A percentile compares a stretch with the other conserved stretches of the same genome.
phyloP scores from a whole-genome alignment of 2,888 invertebrate genomes.

The Syritta pipiens region DNA sequence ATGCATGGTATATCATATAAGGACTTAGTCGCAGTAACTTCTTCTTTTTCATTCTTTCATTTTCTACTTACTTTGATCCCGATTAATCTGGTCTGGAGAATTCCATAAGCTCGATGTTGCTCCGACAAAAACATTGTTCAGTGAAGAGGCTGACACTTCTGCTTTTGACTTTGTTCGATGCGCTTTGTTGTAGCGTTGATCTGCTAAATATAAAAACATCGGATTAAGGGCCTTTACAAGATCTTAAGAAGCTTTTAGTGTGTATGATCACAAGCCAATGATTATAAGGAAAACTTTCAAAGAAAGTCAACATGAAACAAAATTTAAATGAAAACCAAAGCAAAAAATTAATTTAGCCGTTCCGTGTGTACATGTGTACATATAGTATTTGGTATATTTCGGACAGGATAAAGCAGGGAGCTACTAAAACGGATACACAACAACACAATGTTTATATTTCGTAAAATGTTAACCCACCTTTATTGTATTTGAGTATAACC shows the following conservation, averaged over 20 bases:
- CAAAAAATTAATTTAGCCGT: neutral
- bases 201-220: slow-evolving; percentile 60
- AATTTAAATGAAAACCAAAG: slow-evolving; percentile 7
- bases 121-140: slow-evolving; percentile 77
- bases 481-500: slow-evolving; percentile 76
- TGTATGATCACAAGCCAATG: slow-evolving; percentile 62
- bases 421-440: slow-evolving; percentile 1
- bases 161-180: slow-evolving; percentile 75
- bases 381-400: neutral
- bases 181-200: slow-evolving; percentile 75
- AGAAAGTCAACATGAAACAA: slow-evolving; percentile 67
- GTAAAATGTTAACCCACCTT: slow-evolving; percentile 74
- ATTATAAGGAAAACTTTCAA: slow-evolving; percentile 65
- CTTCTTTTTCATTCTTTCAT: neutral
- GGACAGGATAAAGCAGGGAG: neutral
- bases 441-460: slow-evolving; percentile 25
- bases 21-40: too few relatives aligned
- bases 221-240: too few relatives aligned
- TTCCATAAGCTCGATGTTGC: slow-evolving; percentile 79
- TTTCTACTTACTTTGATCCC: slow-evolving; percentile 74
- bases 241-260: too few relatives aligned
- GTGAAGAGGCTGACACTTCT: slow-evolving; percentile 74
- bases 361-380: neutral
- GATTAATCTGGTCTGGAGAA: slow-evolving; percentile 75
- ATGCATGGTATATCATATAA: too few relatives aligned